Percentiles rank a stretch among this genome's conserved stretches.
Conservation (phyloP, 92 coral and sea anemone species). For the Umimayanthus kanabou region DNA sequence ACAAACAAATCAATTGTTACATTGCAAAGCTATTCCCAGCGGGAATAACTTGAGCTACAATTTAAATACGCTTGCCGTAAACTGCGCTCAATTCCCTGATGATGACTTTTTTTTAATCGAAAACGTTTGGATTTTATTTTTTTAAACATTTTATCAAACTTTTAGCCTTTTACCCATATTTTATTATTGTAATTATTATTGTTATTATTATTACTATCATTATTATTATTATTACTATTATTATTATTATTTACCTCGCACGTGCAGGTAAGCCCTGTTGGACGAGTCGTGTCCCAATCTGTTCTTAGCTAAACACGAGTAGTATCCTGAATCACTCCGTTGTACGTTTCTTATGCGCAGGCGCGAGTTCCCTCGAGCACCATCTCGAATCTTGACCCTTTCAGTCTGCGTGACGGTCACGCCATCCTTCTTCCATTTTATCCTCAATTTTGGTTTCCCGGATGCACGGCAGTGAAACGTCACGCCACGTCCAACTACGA, state of each 20-base stretch:
- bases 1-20: too few species aligned
- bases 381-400: conserved; percentile 47
- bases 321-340: conserved; percentile 66
- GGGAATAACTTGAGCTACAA: too few species aligned
- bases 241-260: conserved; percentile 53
- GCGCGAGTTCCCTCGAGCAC: conserved; percentile 56
- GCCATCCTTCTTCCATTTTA: conserved; percentile 88
- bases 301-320: conserved; percentile 83
- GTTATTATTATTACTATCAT: not conserved
- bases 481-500: conserved; percentile 67
- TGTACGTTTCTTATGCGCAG: conserved; percentile 71
- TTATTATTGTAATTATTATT: not conserved
- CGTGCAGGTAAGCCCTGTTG: conserved; percentile 59
- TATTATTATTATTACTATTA: not conserved
- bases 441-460: conserved; percentile 80
- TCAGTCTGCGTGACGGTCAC: conserved; percentile 45
- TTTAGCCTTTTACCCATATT: too few species aligned
- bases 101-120: too few species aligned
- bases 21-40: too few species aligned
- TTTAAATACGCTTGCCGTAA: too few species aligned
- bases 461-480: conserved; percentile 67
- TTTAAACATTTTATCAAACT: too few species aligned
- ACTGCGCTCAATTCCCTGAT: too few species aligned
- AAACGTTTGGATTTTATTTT: too few species aligned
- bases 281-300: conserved; percentile 54